Evolutionary conservation across 2,888 invertebrate genomes (phyloP).

Genomic region (Anodontia alba): DNA sequence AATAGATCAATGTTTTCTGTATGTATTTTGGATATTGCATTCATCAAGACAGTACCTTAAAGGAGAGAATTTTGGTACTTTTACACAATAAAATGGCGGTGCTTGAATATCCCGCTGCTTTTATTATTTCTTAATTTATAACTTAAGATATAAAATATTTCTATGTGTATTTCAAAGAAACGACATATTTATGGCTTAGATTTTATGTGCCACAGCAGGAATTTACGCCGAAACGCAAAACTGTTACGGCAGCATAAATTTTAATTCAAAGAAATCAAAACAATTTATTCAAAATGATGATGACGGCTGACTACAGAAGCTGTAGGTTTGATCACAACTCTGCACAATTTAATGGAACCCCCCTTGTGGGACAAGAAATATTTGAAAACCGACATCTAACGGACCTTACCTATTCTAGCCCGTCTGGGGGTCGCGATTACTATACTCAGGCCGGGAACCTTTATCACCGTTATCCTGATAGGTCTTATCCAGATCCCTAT

Average conservation of each 20-base stretch:
- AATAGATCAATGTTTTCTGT: too few species aligned
- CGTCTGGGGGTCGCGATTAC: conserved; percentile 65
- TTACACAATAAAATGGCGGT: not conserved
- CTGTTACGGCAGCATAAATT: not conserved
- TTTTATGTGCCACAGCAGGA: not conserved
- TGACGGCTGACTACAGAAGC: conserved; percentile 83
- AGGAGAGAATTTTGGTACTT: not conserved
- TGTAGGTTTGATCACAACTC: conserved; percentile 80
- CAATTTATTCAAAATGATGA: conserved; percentile 68
- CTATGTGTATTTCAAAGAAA: conserved; percentile 10
- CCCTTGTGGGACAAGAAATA: conserved; percentile 63
- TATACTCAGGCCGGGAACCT: conserved; percentile 60
- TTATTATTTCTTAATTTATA: conserved; percentile 9
- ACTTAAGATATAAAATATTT: not conserved
- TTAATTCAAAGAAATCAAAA: conserved; percentile 19
- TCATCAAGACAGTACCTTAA: too few species aligned
- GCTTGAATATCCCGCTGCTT: not conserved
- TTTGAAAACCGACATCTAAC: conserved; percentile 77
- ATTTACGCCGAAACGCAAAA: not conserved
- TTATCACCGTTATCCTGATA: conserved; percentile 61
- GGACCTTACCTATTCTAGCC: conserved; percentile 78
- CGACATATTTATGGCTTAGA: conserved; percentile 12
- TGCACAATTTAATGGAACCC: conserved; percentile 51
- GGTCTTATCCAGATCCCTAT: conserved; percentile 66
- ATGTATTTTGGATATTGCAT: too few species aligned